Conservation (phyloP, 2,797 vertebrate genomes). For the Erpetoichthys calabaricus region DNA sequence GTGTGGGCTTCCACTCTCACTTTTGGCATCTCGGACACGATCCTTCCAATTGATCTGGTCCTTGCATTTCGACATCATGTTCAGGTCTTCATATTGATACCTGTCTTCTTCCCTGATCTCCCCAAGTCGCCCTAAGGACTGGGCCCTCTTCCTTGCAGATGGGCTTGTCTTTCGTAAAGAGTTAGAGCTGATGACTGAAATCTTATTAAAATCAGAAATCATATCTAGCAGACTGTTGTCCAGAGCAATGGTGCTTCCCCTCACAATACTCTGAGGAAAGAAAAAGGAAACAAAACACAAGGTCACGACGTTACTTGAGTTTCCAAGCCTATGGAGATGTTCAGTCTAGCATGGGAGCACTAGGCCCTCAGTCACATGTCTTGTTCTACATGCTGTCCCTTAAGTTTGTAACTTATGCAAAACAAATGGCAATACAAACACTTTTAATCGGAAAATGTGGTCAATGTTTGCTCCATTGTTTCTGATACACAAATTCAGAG, state of each 20-base stretch:
- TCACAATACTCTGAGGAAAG: slow-evolving; percentile 73
- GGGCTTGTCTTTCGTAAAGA: slow-evolving; percentile 84
- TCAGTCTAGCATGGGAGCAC: too few relatives aligned
- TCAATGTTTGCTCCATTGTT: too few relatives aligned
- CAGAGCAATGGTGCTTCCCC: slow-evolving; percentile 76
- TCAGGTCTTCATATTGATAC: slow-evolving; percentile 72
- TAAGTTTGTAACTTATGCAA: too few relatives aligned
- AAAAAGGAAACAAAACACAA: background rate
- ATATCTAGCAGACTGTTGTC: slow-evolving; percentile 87
- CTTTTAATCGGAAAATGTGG: too few relatives aligned
- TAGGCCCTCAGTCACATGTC: too few relatives aligned
- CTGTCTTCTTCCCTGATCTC: slow-evolving; percentile 70
- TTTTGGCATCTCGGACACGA: slow-evolving; percentile 56
- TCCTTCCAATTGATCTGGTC: slow-evolving; percentile 68
- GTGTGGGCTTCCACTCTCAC: slow-evolving; percentile 69
- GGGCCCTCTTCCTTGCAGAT: slow-evolving; percentile 73
- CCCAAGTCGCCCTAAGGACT: slow-evolving; percentile 78
- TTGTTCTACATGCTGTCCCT: too few relatives aligned
- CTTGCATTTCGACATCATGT: slow-evolving; percentile 48
- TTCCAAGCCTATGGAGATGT: too few relatives aligned
- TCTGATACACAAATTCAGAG: too few relatives aligned
- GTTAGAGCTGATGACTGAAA: slow-evolving; percentile 93
- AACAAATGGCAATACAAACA: too few relatives aligned
- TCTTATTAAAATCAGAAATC: slow-evolving; percentile 85
- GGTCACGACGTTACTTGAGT: too few relatives aligned